Conservation (phyloP, 2,113 vertebrate species). For the Blennius ocellaris region DNA sequence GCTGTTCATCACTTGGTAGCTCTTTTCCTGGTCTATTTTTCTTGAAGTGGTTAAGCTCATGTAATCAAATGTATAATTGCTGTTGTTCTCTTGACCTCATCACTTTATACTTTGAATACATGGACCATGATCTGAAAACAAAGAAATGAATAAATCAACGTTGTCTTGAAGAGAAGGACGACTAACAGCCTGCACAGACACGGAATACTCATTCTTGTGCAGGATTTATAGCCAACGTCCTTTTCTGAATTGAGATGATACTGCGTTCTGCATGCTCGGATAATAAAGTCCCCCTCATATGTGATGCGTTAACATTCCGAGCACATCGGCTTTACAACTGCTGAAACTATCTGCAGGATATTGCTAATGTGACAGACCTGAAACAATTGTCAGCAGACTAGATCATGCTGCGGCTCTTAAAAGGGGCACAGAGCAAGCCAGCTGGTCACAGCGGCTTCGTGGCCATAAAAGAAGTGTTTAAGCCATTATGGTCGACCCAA, state of each 20-base stretch:
- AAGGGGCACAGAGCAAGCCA: constrained; percentile 42
- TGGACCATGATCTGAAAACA: not conserved
- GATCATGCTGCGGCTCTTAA: constrained; percentile 5
- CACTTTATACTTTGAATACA: not conserved
- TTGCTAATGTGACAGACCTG: constrained; percentile 44
- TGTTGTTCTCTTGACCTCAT: not conserved
- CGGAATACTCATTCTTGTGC: not conserved
- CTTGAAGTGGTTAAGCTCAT: not conserved
- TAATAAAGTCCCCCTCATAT: constrained; percentile 23
- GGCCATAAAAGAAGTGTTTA: constrained; percentile 49
- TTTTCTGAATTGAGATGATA: not conserved
- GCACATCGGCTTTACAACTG: constrained; percentile 56
- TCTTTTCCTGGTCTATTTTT: not conserved
- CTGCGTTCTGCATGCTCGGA: constrained; percentile 9
- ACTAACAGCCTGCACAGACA: not conserved
- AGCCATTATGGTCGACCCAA: constrained; percentile 41
- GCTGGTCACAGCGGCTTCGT: constrained; percentile 48
- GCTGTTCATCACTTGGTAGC: not conserved
- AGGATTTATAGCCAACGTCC: constrained; percentile 7
- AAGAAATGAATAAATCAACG: not conserved
- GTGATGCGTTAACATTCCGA: constrained; percentile 27
- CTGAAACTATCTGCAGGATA: constrained; percentile 40
- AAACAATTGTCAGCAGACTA: constrained; percentile 38
- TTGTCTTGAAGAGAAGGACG: not conserved
- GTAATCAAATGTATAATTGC: not conserved